Evolutionary conservation across 1,140 invertebrate species (phyloP).

Genomic region (Brachionus angularis): DNA sequence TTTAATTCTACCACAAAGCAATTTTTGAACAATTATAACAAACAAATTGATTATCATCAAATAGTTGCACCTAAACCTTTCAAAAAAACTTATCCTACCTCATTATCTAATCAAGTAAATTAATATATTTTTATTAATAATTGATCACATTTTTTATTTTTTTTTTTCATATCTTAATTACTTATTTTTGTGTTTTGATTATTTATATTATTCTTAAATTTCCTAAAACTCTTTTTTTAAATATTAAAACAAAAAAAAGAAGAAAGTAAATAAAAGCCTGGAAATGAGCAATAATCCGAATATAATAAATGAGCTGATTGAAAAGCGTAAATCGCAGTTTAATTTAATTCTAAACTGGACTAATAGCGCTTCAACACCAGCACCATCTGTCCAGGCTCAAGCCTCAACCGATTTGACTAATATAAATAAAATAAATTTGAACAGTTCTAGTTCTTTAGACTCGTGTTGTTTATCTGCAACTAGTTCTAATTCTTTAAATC

Average conservation of each 20-base stretch:
- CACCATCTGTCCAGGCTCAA: no score
- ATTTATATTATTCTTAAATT: no score
- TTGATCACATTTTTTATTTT: neutral
- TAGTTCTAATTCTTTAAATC: no score
- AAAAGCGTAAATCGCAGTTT: slow-evolving; percentile 35
- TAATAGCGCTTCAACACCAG: neutral
- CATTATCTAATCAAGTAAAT: slow-evolving; percentile 29
- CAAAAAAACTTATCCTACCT: slow-evolving; percentile 28
- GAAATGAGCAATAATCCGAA: neutral
- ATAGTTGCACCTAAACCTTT: slow-evolving; percentile 41
- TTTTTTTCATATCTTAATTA: neutral
- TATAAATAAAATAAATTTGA: no score
- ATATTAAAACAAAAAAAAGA: no score
- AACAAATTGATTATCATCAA: slow-evolving; percentile 41
- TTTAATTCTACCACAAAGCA: slow-evolving; percentile 11
- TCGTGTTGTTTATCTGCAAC: no score
- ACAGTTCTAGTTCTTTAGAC: no score
- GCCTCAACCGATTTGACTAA: no score
- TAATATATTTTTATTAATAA: slow-evolving; percentile 5
- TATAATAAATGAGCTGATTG: neutral
- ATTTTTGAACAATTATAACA: neutral
- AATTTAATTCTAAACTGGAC: slow-evolving; percentile 39
- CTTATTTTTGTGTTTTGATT: no score
- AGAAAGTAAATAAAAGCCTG: no score
- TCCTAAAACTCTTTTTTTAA: no score